phyloP scores from a whole-genome alignment of 2,888 invertebrate species.

The Trachelus troglodyta region DNA sequence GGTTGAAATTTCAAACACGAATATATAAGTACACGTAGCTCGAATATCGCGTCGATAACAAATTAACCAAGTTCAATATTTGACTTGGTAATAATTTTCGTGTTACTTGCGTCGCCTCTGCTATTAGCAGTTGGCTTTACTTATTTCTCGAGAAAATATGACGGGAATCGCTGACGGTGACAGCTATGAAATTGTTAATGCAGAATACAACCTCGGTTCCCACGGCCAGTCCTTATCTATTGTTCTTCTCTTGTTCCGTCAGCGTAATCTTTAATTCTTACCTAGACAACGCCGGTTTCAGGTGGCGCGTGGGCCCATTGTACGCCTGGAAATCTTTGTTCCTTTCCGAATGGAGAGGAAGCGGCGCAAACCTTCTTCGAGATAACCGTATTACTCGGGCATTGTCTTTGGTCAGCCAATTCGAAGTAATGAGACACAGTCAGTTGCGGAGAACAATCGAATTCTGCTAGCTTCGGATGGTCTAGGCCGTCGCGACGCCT shows the following conservation, averaged over 20 bases:
- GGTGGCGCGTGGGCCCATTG: conserved; percentile 8
- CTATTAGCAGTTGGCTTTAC: not conserved
- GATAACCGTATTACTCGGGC: conserved; percentile 59
- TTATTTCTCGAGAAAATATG: conserved; percentile 4
- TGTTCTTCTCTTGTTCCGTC: not conserved
- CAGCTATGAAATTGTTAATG: conserved; percentile 37
- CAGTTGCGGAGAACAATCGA: conserved; percentile 62
- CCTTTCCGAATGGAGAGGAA: conserved; percentile 10
- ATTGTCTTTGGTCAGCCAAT: conserved; percentile 63
- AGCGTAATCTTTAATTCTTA: conserved; percentile 5
- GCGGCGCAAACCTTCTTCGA: conserved; percentile 19
- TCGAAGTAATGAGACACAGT: conserved; percentile 63
- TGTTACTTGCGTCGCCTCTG: conserved; percentile 4
- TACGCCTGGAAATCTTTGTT: conserved; percentile 15
- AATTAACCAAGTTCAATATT: conserved; percentile 46
- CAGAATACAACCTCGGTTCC: conserved; percentile 22
- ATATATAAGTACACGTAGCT: conserved; percentile 19
- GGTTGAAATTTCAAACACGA: not conserved
- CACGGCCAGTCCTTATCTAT: not conserved
- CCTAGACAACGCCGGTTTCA: conserved; percentile 1
- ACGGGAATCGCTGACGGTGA: not conserved
- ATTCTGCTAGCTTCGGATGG: conserved; percentile 33
- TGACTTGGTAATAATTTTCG: conserved; percentile 38
- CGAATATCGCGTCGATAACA: conserved; percentile 37
- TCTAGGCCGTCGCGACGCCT: conserved; percentile 42